phyloP scores from a whole-genome alignment of 2,797 vertebrate species.

The Pogonophryne albipinna region DNA sequence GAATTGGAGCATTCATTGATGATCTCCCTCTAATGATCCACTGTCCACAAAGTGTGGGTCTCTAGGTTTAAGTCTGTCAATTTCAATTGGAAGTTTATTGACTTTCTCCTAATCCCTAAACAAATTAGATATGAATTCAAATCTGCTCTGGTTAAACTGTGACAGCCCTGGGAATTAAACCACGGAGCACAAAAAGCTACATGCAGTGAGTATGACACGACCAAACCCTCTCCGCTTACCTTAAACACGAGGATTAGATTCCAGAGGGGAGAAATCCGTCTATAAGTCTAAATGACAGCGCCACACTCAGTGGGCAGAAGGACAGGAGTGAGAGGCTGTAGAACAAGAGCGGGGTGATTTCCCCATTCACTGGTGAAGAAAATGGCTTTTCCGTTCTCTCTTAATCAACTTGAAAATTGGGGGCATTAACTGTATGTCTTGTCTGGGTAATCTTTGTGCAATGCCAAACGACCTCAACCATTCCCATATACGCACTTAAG shows the following conservation, averaged over 20 bases:
- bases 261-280: conserved; percentile 30
- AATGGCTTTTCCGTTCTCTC: conserved; percentile 68
- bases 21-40: too few relatives aligned
- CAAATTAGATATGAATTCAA: conserved; percentile 66
- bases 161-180: conserved; percentile 56
- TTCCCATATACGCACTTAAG: too few relatives aligned
- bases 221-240: conserved; percentile 73
- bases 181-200: conserved; percentile 58
- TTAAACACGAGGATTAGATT: conserved; percentile 78
- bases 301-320: conserved; percentile 56
- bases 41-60: too few relatives aligned
- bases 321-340: conserved; percentile 59
- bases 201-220: conserved; percentile 65
- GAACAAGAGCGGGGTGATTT: conserved; percentile 72
- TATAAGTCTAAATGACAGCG: conserved; percentile 76
- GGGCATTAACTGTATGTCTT: conserved; percentile 33
- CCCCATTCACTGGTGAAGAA: conserved; percentile 81
- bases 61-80: neutral
- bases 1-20: too few relatives aligned
- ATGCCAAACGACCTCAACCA: neutral
- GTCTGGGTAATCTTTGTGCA: conserved; percentile 8
- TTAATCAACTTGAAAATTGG: conserved; percentile 72
- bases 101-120: conserved; percentile 56
- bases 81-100: conserved; percentile 39
- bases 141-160: conserved; percentile 66